phyloP scores from a whole-genome alignment of 2,888 invertebrate species.

The Drosophila subquinaria region DNA sequence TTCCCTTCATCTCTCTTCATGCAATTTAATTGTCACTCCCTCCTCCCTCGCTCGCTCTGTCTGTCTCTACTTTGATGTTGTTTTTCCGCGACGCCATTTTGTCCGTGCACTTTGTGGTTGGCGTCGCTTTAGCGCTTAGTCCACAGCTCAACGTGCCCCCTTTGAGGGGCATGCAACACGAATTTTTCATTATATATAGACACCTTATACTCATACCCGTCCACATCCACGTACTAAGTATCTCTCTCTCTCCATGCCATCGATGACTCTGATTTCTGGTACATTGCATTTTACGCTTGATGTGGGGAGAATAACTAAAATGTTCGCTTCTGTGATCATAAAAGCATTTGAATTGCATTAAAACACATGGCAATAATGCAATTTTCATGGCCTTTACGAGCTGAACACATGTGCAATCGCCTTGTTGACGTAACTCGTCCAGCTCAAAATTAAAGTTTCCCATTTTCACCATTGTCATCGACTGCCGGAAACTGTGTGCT shows the following conservation, averaged over 20 bases:
- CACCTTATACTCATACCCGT: slow-evolving; percentile 21
- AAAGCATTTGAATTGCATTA: slow-evolving; percentile 70
- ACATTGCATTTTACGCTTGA: slow-evolving; percentile 37
- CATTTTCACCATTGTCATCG: slow-evolving; percentile 29
- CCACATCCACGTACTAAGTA: background rate
- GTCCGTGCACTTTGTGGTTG: slow-evolving; percentile 58
- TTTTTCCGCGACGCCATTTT: slow-evolving; percentile 44
- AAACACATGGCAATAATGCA: slow-evolving; percentile 55
- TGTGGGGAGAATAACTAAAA: slow-evolving; percentile 13
- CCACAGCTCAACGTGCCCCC: slow-evolving; percentile 28
- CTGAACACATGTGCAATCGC: slow-evolving; percentile 16
- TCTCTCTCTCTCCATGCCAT: background rate
- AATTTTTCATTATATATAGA: slow-evolving; percentile 35
- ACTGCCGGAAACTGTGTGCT: slow-evolving; percentile 55
- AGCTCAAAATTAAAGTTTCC: slow-evolving; percentile 29
- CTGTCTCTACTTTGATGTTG: slow-evolving; percentile 8
- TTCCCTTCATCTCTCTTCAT: slow-evolving; percentile 5
- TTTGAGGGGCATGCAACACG: slow-evolving; percentile 43
- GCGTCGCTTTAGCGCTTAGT: slow-evolving; percentile 42
- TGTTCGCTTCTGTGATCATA: slow-evolving; percentile 31
- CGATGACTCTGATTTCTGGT: slow-evolving; percentile 33
- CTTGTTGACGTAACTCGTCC: slow-evolving; percentile 2
- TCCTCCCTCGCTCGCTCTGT: background rate
- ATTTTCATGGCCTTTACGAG: slow-evolving; percentile 58
- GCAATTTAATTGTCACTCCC: slow-evolving; percentile 69